Evolutionary conservation across 2,888 invertebrate genomes (phyloP), one percentile per base, ranked within the genome.

Genomic region (Andrena haemorrhoa): DNA sequence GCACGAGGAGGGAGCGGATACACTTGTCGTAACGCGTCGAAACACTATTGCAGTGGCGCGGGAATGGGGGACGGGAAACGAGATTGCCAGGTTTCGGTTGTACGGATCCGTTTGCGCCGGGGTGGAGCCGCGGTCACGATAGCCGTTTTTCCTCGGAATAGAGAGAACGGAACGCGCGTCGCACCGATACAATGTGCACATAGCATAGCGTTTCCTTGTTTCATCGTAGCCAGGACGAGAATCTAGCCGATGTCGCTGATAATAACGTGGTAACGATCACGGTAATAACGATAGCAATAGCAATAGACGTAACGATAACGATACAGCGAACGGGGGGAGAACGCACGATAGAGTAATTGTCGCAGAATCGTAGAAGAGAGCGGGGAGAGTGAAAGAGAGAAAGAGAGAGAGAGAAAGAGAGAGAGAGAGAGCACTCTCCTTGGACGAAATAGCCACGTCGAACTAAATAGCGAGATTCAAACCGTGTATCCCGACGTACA

Each of bases 271-370:
- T 77, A 71, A 69, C 58, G 35, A 41, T 69, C 41, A 72, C 51
- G 64, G 63, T 82, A 76, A 77, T 77, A 77, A 72, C 71, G 60
- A 82, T 73, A 77, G 69, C 83, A 82, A 83, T 77, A 82, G 82
- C 71, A 47, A 41, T 77, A 82, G 75, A 61, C 20, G 60, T 75
- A 74, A 41, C 26, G 56, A 66, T 35, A 65, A 68, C 73, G 69
- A 75, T 26, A 33, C 63, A 66, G 20, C 72, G 58, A 51, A 23
- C 31, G 20, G 20, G 68, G 68, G 71, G 70, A 71, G 47, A 66
- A 56, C 70, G 31, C 33, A 64, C 70, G 68, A 78, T 69, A 51
- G 31, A 69, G 56, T 64, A 58, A 60, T 47, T 20, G 41, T 56
- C 20, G 61, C 51, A 16, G 47, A 58, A 7, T 8, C 29, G 12